A percentile compares a stretch with the other conserved stretches of the same genome.
phyloP scores from a whole-genome alignment of 2,113 vertebrate genomes.

The Ursus arctos region DNA sequence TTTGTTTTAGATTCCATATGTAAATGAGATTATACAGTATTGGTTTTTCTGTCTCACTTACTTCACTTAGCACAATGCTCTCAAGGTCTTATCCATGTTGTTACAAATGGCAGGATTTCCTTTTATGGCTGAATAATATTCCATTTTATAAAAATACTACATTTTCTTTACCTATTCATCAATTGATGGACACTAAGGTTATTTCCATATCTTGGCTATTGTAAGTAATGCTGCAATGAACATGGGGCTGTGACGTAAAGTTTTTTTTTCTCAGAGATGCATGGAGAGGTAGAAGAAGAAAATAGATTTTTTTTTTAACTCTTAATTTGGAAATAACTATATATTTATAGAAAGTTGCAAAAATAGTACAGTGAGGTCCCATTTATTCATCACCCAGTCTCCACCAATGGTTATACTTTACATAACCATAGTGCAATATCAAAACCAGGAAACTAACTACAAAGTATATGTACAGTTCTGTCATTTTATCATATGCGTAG shows the following conservation, averaged over 20 bases:
- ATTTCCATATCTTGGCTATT: neutral
- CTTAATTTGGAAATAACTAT: conserved; percentile 55
- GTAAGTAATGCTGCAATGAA: neutral
- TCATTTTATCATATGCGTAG: neutral
- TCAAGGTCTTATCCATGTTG: neutral
- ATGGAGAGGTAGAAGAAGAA: neutral
- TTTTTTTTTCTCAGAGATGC: neutral
- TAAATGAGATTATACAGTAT: neutral
- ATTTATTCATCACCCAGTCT: neutral
- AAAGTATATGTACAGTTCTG: neutral
- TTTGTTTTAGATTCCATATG: neutral
- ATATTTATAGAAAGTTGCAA: neutral
- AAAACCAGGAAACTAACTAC: conserved; percentile 19
- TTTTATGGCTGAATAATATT: neutral
- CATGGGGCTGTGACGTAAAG: neutral
- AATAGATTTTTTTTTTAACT: neutral
- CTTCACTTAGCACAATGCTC: neutral
- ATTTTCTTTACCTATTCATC: neutral
- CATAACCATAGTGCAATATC: neutral
- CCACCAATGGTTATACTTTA: neutral
- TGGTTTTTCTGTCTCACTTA: neutral
- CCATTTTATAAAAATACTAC: neutral
- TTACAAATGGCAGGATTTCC: neutral
- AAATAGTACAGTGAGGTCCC: neutral
- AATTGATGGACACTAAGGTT: neutral